Base-by-base conservation (phyloP, 2,113 vertebrate genomes). In the Ellobius talpinus region DNA sequence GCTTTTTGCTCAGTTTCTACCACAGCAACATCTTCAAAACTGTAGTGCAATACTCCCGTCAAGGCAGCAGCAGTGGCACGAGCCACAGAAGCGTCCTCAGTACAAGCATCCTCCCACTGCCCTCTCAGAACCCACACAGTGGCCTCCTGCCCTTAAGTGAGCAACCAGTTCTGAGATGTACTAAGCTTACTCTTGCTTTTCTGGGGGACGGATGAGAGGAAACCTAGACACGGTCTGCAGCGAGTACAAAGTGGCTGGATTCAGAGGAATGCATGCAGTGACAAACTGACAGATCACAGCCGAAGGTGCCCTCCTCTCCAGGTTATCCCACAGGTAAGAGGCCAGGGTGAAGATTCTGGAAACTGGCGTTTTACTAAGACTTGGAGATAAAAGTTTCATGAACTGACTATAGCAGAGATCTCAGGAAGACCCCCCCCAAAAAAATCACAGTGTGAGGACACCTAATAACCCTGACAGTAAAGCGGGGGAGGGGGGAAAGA, bases 161-260 rank as follows among this genome's bases (percentile, higher is more conserved):
- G 45, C 24, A 5, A 39, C 33, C 47, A 19, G 9, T 50, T 82
- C 50, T 89, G 73, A 89, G 13, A 91, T 61, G 47, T n/a, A 61
- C n/a, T 79, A 90, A 66, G 42, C 77, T 77, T 7, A 3, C n/a
- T 33, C 73, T 89, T 66, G 70, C 17, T 93, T 91, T n/a, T 72
- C 42, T 93, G 52, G n/a, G 58, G 39, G 90, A 74, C 10, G 23
- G 9, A 76, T 2, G 21, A 72, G 11, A 72, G 9, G 36, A 42
- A n/a, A 70, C 7, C 42, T 77, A 87, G 31, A 87, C 17, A 58
- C 29, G 23, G 24, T 84, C 55, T 84, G 23, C n/a, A 63, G 24
- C 0, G 0, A 26, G 14, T 42, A 61, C 3, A 7, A 77, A 87
- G 39, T 1, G 1, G 8, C 36, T 36, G 14, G 7, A 76, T 1